phyloP scores from a whole-genome alignment of 92 coral and sea anemone species.

The Epizoanthus stellaris region DNA sequence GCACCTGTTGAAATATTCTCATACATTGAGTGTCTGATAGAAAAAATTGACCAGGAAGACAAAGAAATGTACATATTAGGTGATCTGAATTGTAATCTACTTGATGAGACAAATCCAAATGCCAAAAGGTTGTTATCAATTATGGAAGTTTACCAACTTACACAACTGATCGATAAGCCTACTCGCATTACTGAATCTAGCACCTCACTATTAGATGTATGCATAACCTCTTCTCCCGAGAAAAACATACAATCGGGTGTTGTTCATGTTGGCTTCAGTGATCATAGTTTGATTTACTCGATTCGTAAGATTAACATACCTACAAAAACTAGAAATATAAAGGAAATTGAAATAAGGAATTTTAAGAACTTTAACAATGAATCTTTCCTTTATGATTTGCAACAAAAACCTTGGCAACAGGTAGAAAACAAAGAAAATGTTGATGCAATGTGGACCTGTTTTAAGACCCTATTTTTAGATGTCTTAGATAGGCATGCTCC shows the following conservation, averaged over 20 bases:
- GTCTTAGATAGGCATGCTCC: constrained; percentile 48
- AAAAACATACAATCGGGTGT: constrained; percentile 14
- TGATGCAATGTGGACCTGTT: constrained; percentile 46
- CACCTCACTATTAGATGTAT: background rate
- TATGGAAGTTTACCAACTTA: no score
- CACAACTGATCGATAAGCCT: no score
- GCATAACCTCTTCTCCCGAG: constrained; percentile 22
- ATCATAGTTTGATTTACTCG: constrained; percentile 41
- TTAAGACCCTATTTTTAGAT: constrained; percentile 41
- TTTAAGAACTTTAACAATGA: constrained; percentile 23
- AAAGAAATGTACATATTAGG: no score
- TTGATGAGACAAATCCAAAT: no score
- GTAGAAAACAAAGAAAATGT: constrained; percentile 25
- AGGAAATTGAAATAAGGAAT: constrained; percentile 38
- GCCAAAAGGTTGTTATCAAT: no score
- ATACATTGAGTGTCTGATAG: no score
- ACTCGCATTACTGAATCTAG: no score
- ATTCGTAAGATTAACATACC: constrained; percentile 10
- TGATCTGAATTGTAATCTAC: no score
- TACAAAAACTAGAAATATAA: constrained; percentile 9
- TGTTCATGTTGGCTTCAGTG: constrained; percentile 32
- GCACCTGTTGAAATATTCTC: no score
- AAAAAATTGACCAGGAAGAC: no score
- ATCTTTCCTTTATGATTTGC: constrained; percentile 34
- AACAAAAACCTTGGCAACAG: background rate